These are phyloP conservation scores for Drosophila tristis DNA, from an alignment of 1,140 invertebrate genomes.

Conservation along the genomic window DNA sequence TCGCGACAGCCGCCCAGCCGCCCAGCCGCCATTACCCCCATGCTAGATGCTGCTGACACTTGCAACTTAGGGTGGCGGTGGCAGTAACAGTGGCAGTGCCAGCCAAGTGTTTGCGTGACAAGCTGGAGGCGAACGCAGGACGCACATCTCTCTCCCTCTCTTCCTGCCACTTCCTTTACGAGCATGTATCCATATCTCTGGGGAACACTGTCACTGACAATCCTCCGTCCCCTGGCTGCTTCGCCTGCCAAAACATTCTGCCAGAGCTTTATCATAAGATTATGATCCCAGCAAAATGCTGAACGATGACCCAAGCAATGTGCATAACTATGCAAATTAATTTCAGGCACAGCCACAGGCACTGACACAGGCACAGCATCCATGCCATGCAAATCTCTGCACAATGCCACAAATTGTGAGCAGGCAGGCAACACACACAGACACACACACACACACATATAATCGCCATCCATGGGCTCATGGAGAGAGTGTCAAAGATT, in stretches of 20 bases:
- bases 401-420: slow-evolving; percentile 9
- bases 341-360: slow-evolving; percentile 16
- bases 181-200: no score
- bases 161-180: no score
- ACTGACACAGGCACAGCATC: not conserved
- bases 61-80: no score
- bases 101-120: no score
- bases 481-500: slow-evolving; percentile 32
- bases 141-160: no score
- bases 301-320: slow-evolving; percentile 27
- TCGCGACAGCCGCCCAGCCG: not conserved
- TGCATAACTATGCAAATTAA: slow-evolving; percentile 55
- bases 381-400: not conserved
- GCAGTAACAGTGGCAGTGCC: no score
- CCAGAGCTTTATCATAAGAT: slow-evolving; percentile 9
- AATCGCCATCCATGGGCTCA: no score
- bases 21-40: not conserved
- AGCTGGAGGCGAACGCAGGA: no score
- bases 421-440: not conserved
- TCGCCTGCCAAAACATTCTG: not conserved
- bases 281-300: slow-evolving; percentile 26
- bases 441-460: no score
- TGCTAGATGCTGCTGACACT: not conserved
- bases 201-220: no score
- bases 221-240: no score